Base-by-base conservation (phyloP, 2,888 invertebrate species). In the Euspilapteryx auroguttella region DNA sequence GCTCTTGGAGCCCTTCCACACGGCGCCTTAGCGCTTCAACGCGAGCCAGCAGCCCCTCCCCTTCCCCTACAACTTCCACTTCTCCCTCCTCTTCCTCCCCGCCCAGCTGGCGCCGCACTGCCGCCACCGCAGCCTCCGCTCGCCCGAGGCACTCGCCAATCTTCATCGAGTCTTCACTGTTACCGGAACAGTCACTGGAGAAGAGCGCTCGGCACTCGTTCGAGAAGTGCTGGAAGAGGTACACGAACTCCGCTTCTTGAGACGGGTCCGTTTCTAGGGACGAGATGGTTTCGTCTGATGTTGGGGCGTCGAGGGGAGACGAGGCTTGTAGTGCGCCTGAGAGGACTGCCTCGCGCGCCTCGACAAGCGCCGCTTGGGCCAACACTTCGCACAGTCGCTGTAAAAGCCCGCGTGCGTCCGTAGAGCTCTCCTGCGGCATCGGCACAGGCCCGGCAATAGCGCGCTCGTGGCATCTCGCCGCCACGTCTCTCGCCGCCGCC, bases 301-400 rank as follows among this genome's bases (percentile, higher is more conserved):
- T 59, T 37, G 47, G 54, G 26, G 36, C 41, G 28, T 42, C 37
- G 30, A 35, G 38, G 15, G 39, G 29, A 38, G 45, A 27, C 36
- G 45, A 42, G 34, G 73, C 71, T 36, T 61, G 55, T 42, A 75
- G 71, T 28, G 80, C 79, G 32, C 82, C 82, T 39, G 80, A 81
- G 26, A 87, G 68, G 27, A 87, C 83, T 27, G 81, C 79, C 41
- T 89, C 83, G 43, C 87, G 79, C 30, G 89, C 87, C 61, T 89
- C 87, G 30, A 89, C 81, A 32, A 89, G 63, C 22, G 86, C 85
- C 53, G 86, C 87, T 41, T 86, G 86, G 15, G 86, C 86, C 26
- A 86, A 71, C 30, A 87, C 78, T 45, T 86, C 86, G 9, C 86
- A 83, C 44, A 85, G 85, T 48, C 85, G 85, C 24, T 76, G 69